These are phyloP conservation scores for Clusia tigrina DNA, from an alignment of 2,888 invertebrate species.

Conservation along the genomic window DNA sequence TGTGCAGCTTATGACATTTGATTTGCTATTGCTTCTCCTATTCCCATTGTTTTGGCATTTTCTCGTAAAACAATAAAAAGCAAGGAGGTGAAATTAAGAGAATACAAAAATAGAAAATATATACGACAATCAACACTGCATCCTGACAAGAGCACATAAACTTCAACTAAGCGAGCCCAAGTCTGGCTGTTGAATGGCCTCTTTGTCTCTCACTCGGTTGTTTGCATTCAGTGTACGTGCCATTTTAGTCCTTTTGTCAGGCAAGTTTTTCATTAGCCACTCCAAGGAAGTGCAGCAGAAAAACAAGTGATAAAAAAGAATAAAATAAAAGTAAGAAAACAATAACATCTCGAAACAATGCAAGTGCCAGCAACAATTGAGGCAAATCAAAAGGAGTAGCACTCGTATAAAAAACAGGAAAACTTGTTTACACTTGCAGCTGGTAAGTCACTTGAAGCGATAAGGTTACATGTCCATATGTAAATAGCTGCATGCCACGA, in stretches of 20 bases:
- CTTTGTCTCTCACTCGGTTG: no score
- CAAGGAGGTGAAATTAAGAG: no score
- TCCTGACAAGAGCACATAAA: no score
- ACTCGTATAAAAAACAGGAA: no score
- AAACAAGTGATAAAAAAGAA: background rate
- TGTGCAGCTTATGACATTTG: constrained; percentile 40
- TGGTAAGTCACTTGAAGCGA: no score
- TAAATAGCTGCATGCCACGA: no score
- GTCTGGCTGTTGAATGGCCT: no score
- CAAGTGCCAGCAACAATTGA: background rate
- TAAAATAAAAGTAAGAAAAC: no score
- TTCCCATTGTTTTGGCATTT: background rate
- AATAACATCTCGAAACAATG: background rate
- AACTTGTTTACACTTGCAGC: no score
- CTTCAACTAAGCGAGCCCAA: no score
- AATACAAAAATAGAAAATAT: background rate
- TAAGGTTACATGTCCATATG: no score
- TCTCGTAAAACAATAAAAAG: background rate
- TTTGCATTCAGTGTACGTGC: background rate
- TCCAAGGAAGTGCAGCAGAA: background rate
- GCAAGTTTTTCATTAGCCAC: background rate
- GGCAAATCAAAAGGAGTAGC: no score
- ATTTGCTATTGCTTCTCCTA: constrained; percentile 33
- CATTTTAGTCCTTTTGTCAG: background rate
- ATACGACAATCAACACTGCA: background rate